phyloP scores from a whole-genome alignment of 2,888 invertebrate species.

The Polymixis lichenea region DNA sequence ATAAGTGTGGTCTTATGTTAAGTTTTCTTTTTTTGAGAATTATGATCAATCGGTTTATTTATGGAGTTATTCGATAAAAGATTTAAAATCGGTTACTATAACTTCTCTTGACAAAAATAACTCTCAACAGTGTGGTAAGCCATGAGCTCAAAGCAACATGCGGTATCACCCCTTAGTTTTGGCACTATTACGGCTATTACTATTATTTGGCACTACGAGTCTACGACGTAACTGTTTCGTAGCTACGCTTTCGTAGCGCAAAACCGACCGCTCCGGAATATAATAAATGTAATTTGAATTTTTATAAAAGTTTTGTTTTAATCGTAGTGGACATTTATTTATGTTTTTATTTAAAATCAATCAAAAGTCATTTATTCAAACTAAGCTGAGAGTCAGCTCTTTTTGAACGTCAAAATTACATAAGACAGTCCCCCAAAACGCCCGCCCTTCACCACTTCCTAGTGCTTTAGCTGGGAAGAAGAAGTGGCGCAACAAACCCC shows the following conservation, averaged over 20 bases:
- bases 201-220: no score
- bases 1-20: slow-evolving; percentile 34
- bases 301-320: not conserved
- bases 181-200: not conserved
- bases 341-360: not conserved
- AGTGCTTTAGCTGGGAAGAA: no score
- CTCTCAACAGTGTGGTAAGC: not conserved
- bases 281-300: not conserved
- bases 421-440: no score
- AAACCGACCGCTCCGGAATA: not conserved
- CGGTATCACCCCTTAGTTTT: not conserved
- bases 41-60: slow-evolving; percentile 11
- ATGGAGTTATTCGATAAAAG: not conserved
- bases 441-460: no score
- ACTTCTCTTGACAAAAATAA: not conserved
- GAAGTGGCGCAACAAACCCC: no score
- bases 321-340: not conserved
- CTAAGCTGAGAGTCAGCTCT: no score
- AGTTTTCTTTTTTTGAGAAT: slow-evolving; percentile 16
- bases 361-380: no score
- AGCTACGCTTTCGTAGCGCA: slow-evolving; percentile 19
- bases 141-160: slow-evolving; percentile 15
- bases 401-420: no score
- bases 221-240: slow-evolving; percentile 21
- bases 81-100: not conserved